Percentiles rank a stretch among this genome's conserved stretches.
These are phyloP conservation scores for Ailurus styani DNA, from an alignment of 2,113 vertebrate species.

Conservation along the genomic window DNA sequence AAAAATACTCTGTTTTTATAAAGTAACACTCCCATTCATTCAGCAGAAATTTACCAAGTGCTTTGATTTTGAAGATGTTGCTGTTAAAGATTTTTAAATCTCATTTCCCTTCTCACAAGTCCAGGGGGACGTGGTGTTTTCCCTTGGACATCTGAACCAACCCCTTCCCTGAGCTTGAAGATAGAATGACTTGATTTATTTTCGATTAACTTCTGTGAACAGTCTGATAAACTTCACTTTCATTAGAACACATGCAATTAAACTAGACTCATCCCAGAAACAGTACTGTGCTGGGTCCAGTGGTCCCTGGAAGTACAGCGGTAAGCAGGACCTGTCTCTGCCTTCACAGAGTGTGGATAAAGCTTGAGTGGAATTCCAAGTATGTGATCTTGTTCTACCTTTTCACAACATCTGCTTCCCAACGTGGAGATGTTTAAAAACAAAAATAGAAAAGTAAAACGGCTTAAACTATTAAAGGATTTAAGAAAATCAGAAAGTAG, in stretches of 20 bases:
- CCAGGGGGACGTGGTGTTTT: neutral
- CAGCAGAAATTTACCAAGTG: neutral
- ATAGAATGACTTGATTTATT: neutral
- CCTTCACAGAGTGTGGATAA: neutral
- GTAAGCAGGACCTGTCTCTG: accelerated
- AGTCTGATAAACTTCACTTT: neutral
- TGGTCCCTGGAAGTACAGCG: accelerated
- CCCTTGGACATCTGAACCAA: neutral
- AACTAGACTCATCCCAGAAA: neutral
- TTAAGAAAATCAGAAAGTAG: neutral
- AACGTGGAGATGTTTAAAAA: neutral
- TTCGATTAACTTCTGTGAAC: neutral
- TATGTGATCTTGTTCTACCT: neutral
- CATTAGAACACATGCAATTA: neutral
- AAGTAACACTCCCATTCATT: neutral
- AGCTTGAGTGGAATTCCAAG: neutral
- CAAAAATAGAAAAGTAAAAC: neutral
- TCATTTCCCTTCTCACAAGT: neutral
- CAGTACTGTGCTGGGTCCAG: neutral
- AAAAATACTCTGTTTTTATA: neutral
- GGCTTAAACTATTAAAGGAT: neutral
- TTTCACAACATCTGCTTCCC: neutral
- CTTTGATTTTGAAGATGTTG: neutral
- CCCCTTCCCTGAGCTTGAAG: neutral
- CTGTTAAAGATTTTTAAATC: neutral